Evolutionary conservation across 2,888 invertebrate genomes (phyloP).

Genomic region (Clanis bilineata): DNA sequence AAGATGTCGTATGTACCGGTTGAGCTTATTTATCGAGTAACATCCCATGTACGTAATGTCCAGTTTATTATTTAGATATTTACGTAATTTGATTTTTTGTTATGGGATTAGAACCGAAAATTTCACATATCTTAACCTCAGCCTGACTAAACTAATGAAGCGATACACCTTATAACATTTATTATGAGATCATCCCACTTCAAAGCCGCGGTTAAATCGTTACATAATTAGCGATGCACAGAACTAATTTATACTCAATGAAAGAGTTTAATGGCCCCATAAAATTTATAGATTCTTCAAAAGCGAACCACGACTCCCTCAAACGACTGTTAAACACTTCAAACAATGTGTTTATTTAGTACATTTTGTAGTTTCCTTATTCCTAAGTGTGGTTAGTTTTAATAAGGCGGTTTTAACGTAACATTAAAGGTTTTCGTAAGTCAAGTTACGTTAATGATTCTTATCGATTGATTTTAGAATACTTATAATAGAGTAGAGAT

Average conservation of each 20-base stretch:
- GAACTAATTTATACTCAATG: slow-evolving; percentile 2
- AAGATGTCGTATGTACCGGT: too few species aligned
- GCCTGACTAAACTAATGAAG: background rate
- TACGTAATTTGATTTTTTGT: too few species aligned
- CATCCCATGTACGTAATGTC: too few species aligned
- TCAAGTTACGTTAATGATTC: too few species aligned
- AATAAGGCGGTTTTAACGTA: background rate
- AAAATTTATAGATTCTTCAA: slow-evolving; percentile 14
- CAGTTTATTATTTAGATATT: too few species aligned
- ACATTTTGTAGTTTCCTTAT: background rate
- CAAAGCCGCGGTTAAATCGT: background rate
- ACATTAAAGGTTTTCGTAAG: too few species aligned
- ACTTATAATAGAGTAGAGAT: too few species aligned
- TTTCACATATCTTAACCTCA: too few species aligned
- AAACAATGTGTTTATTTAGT: background rate
- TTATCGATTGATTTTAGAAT: too few species aligned
- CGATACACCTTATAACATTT: background rate
- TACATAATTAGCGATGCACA: background rate
- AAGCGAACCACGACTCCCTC: slow-evolving; percentile 2
- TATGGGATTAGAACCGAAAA: too few species aligned
- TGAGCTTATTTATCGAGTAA: too few species aligned
- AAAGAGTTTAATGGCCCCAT: slow-evolving; percentile 6
- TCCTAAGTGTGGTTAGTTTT: background rate
- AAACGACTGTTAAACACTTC: background rate
- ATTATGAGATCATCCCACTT: background rate